These are phyloP conservation scores for Mandrillus leucophaeus DNA, from an alignment of 2,113 vertebrate species.

Conservation along the genomic window DNA sequence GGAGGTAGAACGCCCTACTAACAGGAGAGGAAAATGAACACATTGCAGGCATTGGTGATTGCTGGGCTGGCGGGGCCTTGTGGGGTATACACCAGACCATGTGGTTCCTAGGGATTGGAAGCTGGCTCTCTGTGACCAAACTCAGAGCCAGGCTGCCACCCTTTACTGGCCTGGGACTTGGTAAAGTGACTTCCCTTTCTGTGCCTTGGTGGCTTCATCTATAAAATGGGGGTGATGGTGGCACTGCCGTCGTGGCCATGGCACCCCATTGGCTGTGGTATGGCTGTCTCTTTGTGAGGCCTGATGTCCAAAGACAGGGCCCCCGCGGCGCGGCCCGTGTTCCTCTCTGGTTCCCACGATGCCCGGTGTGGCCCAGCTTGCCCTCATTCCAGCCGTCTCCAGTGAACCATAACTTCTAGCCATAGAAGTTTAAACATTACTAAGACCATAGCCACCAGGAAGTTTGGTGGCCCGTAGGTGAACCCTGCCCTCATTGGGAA, in stretches of 20 bases:
- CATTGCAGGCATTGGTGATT: accelerated
- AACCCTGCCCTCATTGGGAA: neutral
- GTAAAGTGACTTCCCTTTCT: neutral
- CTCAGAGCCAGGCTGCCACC: neutral
- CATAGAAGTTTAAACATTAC: constrained; percentile 40
- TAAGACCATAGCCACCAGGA: neutral
- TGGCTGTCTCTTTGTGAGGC: neutral
- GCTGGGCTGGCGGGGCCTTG: neutral
- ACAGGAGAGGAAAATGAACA: neutral
- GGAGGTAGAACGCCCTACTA: neutral
- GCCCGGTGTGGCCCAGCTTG: neutral
- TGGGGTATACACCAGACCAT: accelerated
- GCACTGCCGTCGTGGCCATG: accelerated
- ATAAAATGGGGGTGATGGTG: neutral
- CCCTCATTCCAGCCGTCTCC: neutral
- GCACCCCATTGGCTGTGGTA: neutral
- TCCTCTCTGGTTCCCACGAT: neutral
- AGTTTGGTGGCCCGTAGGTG: neutral
- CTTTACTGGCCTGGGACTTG: accelerated
- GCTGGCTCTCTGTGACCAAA: neutral
- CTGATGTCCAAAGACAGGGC: neutral
- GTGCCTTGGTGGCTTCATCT: neutral
- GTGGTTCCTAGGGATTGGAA: neutral
- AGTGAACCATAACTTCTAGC: neutral
- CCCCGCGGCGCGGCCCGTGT: too few relatives aligned